A percentile compares a stretch with the other conserved stretches of the same genome.
phyloP scores from a whole-genome alignment of 2,888 invertebrate species.

The Noctua pronuba region DNA sequence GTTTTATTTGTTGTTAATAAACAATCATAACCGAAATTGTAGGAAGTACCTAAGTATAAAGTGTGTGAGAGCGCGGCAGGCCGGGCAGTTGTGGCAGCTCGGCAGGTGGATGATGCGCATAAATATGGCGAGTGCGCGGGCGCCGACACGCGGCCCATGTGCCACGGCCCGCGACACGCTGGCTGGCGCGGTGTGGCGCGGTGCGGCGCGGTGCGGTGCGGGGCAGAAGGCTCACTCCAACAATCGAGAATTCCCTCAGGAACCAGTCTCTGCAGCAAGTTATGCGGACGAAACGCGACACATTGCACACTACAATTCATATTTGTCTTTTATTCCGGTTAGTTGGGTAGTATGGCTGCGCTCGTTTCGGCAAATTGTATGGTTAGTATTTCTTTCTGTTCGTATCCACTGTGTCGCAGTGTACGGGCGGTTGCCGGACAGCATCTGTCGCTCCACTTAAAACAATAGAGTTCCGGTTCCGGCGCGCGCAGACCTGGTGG shows the following conservation, averaged over 20 bases:
- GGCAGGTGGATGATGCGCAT: conserved; percentile 68
- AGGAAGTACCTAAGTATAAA: conserved; percentile 28
- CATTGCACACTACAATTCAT: neutral
- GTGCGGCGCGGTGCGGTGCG: neutral
- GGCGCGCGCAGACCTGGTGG: conserved; percentile 75
- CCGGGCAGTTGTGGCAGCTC: neutral
- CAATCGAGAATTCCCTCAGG: neutral
- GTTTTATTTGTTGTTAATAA: conserved; percentile 20
- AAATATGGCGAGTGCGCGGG: conserved; percentile 58
- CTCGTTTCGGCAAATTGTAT: neutral
- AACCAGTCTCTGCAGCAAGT: neutral
- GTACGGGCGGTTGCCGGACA: conserved; percentile 23
- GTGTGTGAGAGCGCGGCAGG: neutral
- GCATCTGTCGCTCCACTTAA: conserved; percentile 67
- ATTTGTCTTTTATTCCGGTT: conserved; percentile 5
- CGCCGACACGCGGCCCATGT: conserved; percentile 23
- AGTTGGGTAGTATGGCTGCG: neutral
- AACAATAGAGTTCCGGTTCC: conserved; percentile 80
- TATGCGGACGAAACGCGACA: neutral
- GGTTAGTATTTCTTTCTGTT: neutral
- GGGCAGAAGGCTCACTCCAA: conserved; percentile 13
- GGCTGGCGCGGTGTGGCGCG: conserved; percentile 39
- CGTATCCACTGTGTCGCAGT: neutral
- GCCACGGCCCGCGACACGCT: conserved; percentile 50
- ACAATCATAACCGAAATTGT: conserved; percentile 37